Conservation (phyloP, 2,888 invertebrate genomes). For the Tipula helvola region DNA sequence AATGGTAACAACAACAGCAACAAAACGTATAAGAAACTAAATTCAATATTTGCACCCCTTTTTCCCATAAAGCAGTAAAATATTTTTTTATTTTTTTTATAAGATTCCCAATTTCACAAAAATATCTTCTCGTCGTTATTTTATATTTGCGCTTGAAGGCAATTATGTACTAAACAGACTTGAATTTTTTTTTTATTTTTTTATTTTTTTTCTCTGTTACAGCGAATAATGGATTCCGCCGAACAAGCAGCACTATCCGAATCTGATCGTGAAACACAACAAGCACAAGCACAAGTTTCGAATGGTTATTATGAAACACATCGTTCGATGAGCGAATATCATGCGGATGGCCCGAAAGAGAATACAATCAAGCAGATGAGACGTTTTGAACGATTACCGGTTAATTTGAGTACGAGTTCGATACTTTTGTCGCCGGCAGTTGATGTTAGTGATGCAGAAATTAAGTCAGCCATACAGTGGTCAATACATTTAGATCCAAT, state of each 20-base stretch:
- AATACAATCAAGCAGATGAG: constrained; percentile 61
- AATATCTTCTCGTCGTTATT: neutral
- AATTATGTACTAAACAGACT: neutral
- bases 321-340: constrained; percentile 58
- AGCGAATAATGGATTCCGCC: constrained; percentile 87
- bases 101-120: neutral
- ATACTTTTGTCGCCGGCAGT: constrained; percentile 63
- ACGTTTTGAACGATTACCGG: constrained; percentile 76
- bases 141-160: neutral
- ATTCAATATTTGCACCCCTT: neutral
- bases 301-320: constrained; percentile 69
- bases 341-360: constrained; percentile 55
- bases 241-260: constrained; percentile 74
- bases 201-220: constrained; percentile 22
- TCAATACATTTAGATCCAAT: constrained; percentile 81
- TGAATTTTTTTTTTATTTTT: neutral
- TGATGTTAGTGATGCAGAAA: constrained; percentile 49
- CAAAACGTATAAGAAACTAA: neutral
- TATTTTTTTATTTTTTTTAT: neutral
- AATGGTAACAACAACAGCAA: neutral
- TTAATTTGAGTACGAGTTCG: constrained; percentile 74
- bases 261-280: constrained; percentile 42
- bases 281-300: constrained; percentile 42
- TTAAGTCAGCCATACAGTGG: constrained; percentile 88
- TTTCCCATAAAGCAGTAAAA: neutral